Evolutionary conservation across 37 sponge, comb jelly and placozoan species (phyloP).

Genomic region (Halisarca cf. caerulea): DNA sequence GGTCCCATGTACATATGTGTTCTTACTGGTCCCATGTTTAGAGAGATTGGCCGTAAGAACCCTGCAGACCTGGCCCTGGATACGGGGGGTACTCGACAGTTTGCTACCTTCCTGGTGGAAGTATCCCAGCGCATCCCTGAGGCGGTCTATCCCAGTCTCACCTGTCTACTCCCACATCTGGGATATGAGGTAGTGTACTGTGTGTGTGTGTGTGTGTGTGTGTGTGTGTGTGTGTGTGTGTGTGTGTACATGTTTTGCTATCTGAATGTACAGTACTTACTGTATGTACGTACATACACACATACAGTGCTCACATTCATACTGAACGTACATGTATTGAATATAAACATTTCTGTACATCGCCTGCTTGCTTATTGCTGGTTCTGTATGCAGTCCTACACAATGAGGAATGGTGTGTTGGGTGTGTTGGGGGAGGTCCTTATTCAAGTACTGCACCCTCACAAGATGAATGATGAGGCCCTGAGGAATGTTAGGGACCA

Average conservation of each 20-base stretch:
- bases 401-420: slow-evolving; percentile 88
- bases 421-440: slow-evolving; percentile 73
- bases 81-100: slow-evolving; percentile 72
- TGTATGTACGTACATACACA: neutral
- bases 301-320: neutral
- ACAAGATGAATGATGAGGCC: slow-evolving; percentile 5
- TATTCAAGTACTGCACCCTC: slow-evolving; percentile 16
- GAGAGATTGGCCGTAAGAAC: slow-evolving; percentile 76
- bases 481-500: slow-evolving; percentile 56
- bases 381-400: slow-evolving; percentile 47
- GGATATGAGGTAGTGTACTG: slow-evolving; percentile 89
- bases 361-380: neutral
- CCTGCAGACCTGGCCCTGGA: slow-evolving; percentile 81
- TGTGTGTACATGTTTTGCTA: neutral
- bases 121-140: slow-evolving; percentile 52
- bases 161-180: slow-evolving; percentile 80
- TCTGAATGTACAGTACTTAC: neutral
- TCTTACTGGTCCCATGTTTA: neutral
- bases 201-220: neutral
- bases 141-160: slow-evolving; percentile 58
- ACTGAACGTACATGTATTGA: too few species aligned
- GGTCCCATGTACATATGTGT: too few species aligned
- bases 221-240: neutral
- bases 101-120: slow-evolving; percentile 76
- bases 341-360: too few species aligned